Conservation (phyloP, 1,140 invertebrate genomes). For the Colletes latitarsis region DNA sequence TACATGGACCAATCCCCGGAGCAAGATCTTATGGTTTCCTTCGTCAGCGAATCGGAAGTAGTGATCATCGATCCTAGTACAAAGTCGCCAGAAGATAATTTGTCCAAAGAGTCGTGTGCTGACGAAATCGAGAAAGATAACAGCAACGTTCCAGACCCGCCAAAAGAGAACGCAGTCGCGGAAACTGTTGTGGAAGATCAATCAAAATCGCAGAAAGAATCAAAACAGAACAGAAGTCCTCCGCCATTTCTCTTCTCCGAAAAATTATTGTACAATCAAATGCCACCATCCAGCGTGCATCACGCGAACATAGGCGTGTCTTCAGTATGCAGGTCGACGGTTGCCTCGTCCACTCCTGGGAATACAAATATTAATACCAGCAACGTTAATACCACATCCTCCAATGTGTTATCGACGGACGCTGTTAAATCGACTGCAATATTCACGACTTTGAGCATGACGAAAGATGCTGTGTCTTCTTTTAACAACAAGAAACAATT, state of each 20-base stretch:
- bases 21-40: constrained; percentile 77
- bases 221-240: constrained; percentile 58
- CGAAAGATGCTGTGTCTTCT: constrained; percentile 59
- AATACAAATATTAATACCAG: constrained; percentile 18
- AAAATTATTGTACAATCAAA: constrained; percentile 60
- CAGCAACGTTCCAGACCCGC: constrained; percentile 67
- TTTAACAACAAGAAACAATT: constrained; percentile 60
- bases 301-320: constrained; percentile 70
- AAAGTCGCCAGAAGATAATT: constrained; percentile 84
- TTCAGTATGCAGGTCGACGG: constrained; percentile 44
- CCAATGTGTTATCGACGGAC: constrained; percentile 8
- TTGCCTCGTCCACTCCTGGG: constrained; percentile 53
- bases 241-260: constrained; percentile 64
- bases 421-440: constrained; percentile 41
- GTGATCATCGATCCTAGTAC: constrained; percentile 83
- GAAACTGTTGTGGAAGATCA: constrained; percentile 52
- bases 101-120: constrained; percentile 84
- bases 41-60: constrained; percentile 83
- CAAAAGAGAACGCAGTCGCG: constrained; percentile 63
- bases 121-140: constrained; percentile 81
- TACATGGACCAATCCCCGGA: constrained; percentile 75
- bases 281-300: constrained; percentile 69
- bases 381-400: constrained; percentile 1
- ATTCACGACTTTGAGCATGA: constrained; percentile 32
- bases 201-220: constrained; percentile 53